A percentile compares a stretch with the other conserved stretches of the same genome.
phyloP scores from a whole-genome alignment of 30 jellyfish, hydroid and myxozoan genomes.

The Turritopsis rubra region DNA sequence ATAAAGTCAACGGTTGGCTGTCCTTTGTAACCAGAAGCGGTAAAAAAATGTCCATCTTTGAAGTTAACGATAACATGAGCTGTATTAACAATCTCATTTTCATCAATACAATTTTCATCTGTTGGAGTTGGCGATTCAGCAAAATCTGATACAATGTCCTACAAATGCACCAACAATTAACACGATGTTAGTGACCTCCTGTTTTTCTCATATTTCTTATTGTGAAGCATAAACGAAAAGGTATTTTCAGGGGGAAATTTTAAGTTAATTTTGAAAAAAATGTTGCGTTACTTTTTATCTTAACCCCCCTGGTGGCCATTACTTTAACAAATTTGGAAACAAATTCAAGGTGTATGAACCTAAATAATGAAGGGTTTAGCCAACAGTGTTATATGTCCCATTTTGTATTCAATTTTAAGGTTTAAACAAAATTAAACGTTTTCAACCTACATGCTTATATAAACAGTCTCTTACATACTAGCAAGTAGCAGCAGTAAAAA shows the following conservation, averaged over 20 bases:
- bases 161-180: not conserved
- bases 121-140: not conserved
- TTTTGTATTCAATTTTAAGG: not conserved
- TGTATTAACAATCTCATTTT: conserved; percentile 5
- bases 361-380: too few species aligned
- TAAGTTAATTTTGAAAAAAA: too few species aligned
- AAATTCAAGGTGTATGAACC: too few species aligned
- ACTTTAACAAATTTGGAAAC: too few species aligned
- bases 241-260: too few species aligned
- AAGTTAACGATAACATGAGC: conserved; percentile 72
- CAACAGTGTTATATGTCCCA: too few species aligned
- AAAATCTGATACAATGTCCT: not conserved
- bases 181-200: not conserved
- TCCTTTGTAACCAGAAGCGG: conserved; percentile 81
- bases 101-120: not conserved
- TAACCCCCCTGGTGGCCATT: too few species aligned
- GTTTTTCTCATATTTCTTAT: not conserved
- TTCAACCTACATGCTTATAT: not conserved
- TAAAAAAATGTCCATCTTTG: conserved; percentile 58
- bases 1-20: conserved; percentile 42
- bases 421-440: not conserved
- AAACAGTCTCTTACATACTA: not conserved
- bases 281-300: too few species aligned
- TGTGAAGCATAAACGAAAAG: too few species aligned
- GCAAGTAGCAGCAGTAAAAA: not conserved